Conservation (phyloP, 2,888 invertebrate species). For the Amblyjoppa fuscipennis region DNA sequence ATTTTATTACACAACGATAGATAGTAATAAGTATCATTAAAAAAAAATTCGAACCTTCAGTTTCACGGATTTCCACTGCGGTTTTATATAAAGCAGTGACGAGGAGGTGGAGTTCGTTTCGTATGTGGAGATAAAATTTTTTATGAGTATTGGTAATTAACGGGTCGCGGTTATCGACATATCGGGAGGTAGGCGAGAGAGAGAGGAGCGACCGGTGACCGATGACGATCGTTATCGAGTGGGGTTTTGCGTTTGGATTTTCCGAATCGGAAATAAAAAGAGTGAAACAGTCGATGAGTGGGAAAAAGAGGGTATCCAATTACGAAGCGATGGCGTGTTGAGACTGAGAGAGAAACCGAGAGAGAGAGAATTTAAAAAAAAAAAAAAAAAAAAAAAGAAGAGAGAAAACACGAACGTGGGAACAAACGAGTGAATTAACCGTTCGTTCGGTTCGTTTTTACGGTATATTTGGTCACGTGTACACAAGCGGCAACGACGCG, state of each 20-base stretch:
- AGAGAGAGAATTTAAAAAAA: neutral
- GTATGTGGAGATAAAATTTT: slow-evolving; percentile 56
- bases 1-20: slow-evolving; percentile 1
- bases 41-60: neutral
- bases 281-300: slow-evolving; percentile 45
- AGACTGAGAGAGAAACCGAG: slow-evolving; percentile 30
- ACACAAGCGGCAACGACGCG: slow-evolving; percentile 56
- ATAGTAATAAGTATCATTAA: neutral
- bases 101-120: slow-evolving; percentile 2
- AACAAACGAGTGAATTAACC: slow-evolving; percentile 66
- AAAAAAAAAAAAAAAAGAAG: slow-evolving; percentile 3
- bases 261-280: slow-evolving; percentile 42
- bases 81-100: neutral
- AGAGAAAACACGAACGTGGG: slow-evolving; percentile 33
- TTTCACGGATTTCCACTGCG: neutral
- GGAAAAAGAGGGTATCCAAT: slow-evolving; percentile 56
- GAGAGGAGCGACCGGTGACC: slow-evolving; percentile 30
- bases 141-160: slow-evolving; percentile 61
- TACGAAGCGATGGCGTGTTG: slow-evolving; percentile 54
- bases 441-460: slow-evolving; percentile 66
- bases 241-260: slow-evolving; percentile 46
- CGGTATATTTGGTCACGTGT: slow-evolving; percentile 64
- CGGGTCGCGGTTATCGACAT: slow-evolving; percentile 65
- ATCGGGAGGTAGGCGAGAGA: slow-evolving; percentile 50
- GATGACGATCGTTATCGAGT: slow-evolving; percentile 64